Evolutionary conservation across 2,888 invertebrate species (phyloP), one percentile per base, ranked within the genome.

Genomic region (Seira sanloemensis): DNA sequence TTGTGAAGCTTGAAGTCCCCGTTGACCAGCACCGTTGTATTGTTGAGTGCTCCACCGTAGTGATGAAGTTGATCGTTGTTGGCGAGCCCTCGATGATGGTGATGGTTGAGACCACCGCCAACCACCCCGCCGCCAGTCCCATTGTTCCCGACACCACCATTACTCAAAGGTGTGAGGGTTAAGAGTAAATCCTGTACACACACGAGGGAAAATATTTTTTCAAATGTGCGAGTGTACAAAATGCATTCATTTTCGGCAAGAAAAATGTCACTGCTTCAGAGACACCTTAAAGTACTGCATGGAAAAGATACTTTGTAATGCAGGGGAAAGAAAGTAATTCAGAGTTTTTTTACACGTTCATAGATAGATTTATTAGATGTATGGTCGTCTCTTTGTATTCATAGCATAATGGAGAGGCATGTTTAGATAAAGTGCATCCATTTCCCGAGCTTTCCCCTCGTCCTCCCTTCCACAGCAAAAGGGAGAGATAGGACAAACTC

Each of bases 81-180:
- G n/a, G 2, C 5, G 1, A 69, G 37, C 23, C 27, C 27, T 12
- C 12, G 58, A 19, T 50, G 71, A 62, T 72, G 72, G 24, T 72
- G 72, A 62, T 72, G 72, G 24, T 72, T 46, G n/a, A 5, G 24
- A 46, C 24, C 9, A 24, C 2, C 21, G 21, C 24, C 26, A 46
- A 21, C 23, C 27, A 0, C 21, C 19, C 24, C 26, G 4, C 73
- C 58, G 5, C 73, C 62, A 73, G 24, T 73, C 26, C 58, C 73
- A 62, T 65, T 73, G 76, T 54, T 76, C 16, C 83, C 87, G 71
- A 84, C 86, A 76, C 76, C 83, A 25, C 87, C 87, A 83, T 88
- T 88, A 77, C 88, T 86, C 86, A 88, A 71, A 84, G 88, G 88
- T 86, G 88, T 88, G 76, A 88, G 88, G 80, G 88, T 88, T 54